Conservation (phyloP, 2,113 vertebrate species). For the Cyphomyrus discorhynchus region DNA sequence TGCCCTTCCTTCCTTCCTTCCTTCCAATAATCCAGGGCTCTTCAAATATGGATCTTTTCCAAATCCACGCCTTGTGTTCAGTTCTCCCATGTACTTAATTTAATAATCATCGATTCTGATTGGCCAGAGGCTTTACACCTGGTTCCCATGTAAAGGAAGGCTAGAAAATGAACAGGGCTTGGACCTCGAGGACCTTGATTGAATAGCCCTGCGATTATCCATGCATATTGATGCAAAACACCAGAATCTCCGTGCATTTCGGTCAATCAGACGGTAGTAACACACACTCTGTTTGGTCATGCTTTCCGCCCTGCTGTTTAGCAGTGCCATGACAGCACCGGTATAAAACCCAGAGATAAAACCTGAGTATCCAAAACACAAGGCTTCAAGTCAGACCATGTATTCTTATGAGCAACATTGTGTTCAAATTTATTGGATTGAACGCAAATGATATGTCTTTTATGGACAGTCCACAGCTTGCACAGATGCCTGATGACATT, state of each 20-base stretch:
- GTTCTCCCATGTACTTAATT: neutral
- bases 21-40: neutral
- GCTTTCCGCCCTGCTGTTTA: neutral
- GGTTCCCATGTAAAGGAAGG: neutral
- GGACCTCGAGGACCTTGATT: neutral
- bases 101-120: neutral
- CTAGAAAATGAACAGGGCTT: neutral
- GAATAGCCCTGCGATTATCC: neutral
- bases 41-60: neutral
- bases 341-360: neutral
- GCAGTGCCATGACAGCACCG: no score
- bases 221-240: neutral
- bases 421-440: neutral
- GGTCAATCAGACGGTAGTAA: neutral
- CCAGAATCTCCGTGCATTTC: neutral
- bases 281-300: no score
- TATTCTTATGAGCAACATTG: neutral
- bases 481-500: neutral
- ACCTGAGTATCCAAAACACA: neutral
- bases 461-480: neutral
- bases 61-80: neutral
- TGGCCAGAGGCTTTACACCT: neutral
- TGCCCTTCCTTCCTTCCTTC: neutral
- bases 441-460: neutral
- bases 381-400: neutral